Conservation (phyloP, 2,888 invertebrate genomes). For the Cacoxenus indagator region DNA sequence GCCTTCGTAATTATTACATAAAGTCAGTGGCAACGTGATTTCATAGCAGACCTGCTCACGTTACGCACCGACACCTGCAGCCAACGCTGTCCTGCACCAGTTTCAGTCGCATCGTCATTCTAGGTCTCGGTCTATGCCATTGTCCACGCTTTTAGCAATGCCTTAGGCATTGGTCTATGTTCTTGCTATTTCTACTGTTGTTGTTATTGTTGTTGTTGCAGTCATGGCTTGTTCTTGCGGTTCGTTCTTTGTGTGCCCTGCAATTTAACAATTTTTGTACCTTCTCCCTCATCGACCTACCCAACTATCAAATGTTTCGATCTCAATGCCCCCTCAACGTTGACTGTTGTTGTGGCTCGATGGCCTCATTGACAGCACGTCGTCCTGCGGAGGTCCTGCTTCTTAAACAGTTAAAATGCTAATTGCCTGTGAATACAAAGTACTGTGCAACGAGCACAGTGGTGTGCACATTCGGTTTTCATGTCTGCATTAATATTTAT, state of each 20-base stretch:
- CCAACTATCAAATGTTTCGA: not conserved
- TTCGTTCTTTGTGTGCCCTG: not conserved
- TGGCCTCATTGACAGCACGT: not conserved
- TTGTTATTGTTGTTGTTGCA: conserved; percentile 3
- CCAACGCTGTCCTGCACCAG: not conserved
- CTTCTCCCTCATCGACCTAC: not conserved
- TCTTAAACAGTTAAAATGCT: conserved; percentile 45
- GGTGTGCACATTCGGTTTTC: conserved; percentile 26
- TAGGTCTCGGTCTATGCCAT: not conserved
- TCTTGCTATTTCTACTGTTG: not conserved
- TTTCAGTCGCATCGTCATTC: not conserved
- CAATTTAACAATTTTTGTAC: not conserved
- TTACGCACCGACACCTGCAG: conserved; percentile 22
- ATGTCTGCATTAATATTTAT: conserved; percentile 4
- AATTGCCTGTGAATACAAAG: conserved; percentile 58
- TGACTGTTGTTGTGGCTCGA: not conserved
- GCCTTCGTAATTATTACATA: not conserved
- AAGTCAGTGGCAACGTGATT: not conserved
- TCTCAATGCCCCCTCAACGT: not conserved
- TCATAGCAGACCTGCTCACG: not conserved
- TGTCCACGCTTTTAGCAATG: not conserved
- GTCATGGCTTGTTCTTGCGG: not conserved
- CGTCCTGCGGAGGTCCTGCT: not conserved
- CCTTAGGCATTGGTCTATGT: not conserved
- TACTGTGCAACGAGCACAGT: conserved; percentile 6